These are phyloP conservation scores for Subacronicta megacephala DNA, from an alignment of 2,888 invertebrate species.

Conservation along the genomic window DNA sequence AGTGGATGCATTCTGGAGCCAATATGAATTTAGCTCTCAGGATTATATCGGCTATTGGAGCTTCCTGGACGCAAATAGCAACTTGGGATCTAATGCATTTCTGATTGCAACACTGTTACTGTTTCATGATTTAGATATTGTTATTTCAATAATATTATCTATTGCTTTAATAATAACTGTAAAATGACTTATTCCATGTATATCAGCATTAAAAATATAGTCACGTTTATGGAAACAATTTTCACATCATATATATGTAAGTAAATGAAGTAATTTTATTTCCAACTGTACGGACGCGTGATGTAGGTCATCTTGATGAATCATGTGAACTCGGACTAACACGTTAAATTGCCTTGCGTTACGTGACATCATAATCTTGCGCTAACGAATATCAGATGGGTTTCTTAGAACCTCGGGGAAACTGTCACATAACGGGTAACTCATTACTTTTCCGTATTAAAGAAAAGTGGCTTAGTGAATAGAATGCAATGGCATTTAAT, in stretches of 20 bases:
- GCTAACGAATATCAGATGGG: constrained; percentile 49
- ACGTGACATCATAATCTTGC: constrained; percentile 75
- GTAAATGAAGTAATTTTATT: constrained; percentile 44
- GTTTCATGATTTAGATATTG: constrained; percentile 19
- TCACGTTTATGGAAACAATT: constrained; percentile 38
- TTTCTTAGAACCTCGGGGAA: constrained; percentile 40
- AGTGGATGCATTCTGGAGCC: constrained; percentile 50
- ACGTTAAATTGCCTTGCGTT: constrained; percentile 68
- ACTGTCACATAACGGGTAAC: constrained; percentile 22
- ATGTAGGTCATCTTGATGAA: constrained; percentile 79
- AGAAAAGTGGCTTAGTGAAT: constrained; percentile 17
- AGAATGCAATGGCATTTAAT: constrained; percentile 21
- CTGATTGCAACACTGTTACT: constrained; percentile 65
- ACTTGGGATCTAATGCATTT: constrained; percentile 67
- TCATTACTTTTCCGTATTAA: constrained; percentile 39
- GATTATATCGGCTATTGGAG: constrained; percentile 60
- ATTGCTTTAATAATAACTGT: constrained; percentile 3
- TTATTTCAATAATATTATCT: constrained; percentile 23
- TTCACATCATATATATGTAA: constrained; percentile 34
- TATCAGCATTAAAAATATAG: constrained; percentile 26
- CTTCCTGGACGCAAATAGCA: constrained; percentile 79
- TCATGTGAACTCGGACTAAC: constrained; percentile 72
- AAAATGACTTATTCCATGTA: constrained; percentile 1
- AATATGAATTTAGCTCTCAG: constrained; percentile 57
- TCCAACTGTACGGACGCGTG: constrained; percentile 71